phyloP scores from a whole-genome alignment of 2,888 invertebrate genomes.

The Scrobipalpa costella region DNA sequence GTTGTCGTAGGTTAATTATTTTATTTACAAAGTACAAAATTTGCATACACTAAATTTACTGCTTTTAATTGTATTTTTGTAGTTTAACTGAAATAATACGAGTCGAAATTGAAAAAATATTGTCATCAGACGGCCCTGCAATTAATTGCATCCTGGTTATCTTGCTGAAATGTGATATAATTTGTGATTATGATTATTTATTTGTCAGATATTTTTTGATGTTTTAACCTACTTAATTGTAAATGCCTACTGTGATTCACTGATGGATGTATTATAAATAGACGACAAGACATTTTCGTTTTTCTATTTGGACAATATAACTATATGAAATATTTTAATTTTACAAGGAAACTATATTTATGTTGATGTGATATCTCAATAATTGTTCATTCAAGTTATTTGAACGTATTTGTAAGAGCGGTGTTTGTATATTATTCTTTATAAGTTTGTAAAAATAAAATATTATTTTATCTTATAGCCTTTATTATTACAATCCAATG shows the following conservation, averaged over 20 bases:
- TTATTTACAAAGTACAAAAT: neutral
- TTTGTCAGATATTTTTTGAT: neutral
- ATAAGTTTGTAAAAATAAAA: slow-evolving; percentile 45
- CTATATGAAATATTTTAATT: too few species aligned
- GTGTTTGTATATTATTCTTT: slow-evolving; percentile 46
- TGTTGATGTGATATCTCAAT: neutral
- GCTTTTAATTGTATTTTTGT: too few species aligned
- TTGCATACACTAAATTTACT: too few species aligned
- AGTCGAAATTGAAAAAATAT: too few species aligned
- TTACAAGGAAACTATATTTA: neutral
- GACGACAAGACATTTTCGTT: neutral
- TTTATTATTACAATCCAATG: neutral
- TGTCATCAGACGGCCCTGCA: too few species aligned
- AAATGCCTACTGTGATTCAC: neutral
- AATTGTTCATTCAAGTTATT: neutral
- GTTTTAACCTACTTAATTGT: neutral
- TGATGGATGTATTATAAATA: neutral
- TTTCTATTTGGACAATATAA: too few species aligned
- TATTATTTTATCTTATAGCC: slow-evolving; percentile 37
- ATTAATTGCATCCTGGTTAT: neutral
- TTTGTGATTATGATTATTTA: neutral
- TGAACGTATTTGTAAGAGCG: slow-evolving; percentile 28
- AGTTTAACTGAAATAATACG: too few species aligned
- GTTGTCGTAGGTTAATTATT: neutral
- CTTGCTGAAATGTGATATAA: neutral